These are phyloP conservation scores for Trachelipus rathkii DNA, from an alignment of 1,140 invertebrate genomes.

Conservation along the genomic window DNA sequence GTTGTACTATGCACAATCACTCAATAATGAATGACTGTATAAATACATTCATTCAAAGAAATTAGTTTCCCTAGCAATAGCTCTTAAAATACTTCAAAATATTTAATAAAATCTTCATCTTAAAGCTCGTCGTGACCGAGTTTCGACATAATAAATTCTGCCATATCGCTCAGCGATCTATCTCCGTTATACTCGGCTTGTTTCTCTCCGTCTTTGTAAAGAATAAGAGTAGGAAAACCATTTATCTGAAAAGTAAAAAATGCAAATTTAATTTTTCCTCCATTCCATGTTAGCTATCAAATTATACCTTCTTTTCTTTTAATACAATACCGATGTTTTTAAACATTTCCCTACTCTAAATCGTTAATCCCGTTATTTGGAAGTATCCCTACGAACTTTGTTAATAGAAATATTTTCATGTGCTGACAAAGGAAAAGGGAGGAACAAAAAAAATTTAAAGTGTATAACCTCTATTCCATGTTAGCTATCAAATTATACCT, in stretches of 20 bases:
- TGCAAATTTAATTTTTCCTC: not conserved
- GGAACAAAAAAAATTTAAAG: no score
- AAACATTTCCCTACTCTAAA: not conserved
- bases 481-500: not conserved
- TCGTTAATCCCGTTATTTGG: no score
- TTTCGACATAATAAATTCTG: conserved; percentile 56
- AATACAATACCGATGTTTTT: not conserved
- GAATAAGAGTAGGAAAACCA: conserved; percentile 63
- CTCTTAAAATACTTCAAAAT: no score
- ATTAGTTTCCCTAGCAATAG: no score
- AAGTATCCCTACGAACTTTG: no score
- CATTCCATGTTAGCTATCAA: not conserved
- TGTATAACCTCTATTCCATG: no score
- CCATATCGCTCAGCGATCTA: conserved; percentile 62
- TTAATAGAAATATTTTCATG: no score
- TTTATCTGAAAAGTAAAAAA: conserved; percentile 55
- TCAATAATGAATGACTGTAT: no score
- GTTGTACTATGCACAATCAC: no score
- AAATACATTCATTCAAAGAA: no score
- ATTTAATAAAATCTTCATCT: not conserved
- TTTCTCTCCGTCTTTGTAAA: conserved; percentile 65
- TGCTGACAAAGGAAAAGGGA: no score
- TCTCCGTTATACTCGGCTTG: conserved; percentile 68
- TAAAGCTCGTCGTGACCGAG: conserved; percentile 41
- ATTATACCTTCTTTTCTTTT: not conserved